Evolutionary conservation across 2,113 vertebrate genomes (phyloP).

Genomic region (Aix galericulata): DNA sequence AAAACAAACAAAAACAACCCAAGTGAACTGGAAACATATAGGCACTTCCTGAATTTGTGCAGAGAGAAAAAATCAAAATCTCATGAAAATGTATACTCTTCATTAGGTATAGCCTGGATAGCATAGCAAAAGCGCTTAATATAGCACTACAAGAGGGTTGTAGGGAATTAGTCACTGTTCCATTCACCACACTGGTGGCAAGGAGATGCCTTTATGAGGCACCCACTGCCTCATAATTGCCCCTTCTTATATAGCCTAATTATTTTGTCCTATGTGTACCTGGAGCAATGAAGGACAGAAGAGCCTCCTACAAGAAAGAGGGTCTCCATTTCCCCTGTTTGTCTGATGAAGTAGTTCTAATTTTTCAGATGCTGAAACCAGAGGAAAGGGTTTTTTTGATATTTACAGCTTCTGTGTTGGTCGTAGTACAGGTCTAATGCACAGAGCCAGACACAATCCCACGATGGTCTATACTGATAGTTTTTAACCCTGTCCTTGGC

Average conservation of each 20-base stretch:
- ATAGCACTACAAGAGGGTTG: background rate
- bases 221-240: background rate
- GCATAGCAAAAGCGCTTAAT: background rate
- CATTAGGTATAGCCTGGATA: background rate
- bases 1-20: background rate
- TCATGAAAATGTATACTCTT: background rate
- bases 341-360: background rate
- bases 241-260: background rate
- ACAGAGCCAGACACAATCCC: background rate
- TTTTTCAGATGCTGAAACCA: background rate
- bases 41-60: background rate
- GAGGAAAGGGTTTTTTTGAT: background rate
- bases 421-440: background rate
- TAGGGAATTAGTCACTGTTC: background rate
- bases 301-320: background rate
- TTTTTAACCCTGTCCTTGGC: background rate
- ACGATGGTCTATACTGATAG: background rate
- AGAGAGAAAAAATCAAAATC: background rate
- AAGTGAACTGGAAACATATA: background rate
- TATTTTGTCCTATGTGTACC: background rate
- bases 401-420: background rate
- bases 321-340: background rate
- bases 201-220: background rate
- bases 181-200: background rate
- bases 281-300: background rate